A percentile compares a stretch with the other conserved stretches of the same genome.
phyloP scores from a whole-genome alignment of 2,113 vertebrate species.

The Hypomesus transpacificus region DNA sequence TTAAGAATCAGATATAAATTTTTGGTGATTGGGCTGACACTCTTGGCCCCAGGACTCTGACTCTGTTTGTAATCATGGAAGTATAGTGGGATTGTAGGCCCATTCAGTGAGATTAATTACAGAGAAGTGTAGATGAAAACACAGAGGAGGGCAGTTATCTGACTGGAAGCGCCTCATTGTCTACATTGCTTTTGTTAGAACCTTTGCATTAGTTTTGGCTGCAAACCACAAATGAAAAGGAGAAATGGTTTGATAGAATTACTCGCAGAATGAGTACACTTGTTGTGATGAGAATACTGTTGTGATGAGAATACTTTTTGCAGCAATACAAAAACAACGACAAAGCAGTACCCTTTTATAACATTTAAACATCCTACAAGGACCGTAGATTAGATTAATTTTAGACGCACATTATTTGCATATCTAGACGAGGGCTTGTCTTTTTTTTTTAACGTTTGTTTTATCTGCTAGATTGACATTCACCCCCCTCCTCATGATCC shows the following conservation, averaged over 20 bases:
- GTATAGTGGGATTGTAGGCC: not conserved
- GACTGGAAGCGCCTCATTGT: not conserved
- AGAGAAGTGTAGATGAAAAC: not conserved
- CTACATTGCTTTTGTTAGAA: not conserved
- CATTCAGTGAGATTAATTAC: not conserved
- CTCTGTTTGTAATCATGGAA: constrained; percentile 2
- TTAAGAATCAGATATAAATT: not conserved
- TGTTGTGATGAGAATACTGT: no score
- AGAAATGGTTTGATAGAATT: not conserved
- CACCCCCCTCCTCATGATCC: no score
- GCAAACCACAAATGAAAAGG: not conserved
- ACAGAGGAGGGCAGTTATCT: not conserved
- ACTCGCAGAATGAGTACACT: no score
- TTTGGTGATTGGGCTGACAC: not conserved
- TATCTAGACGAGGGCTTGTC: no score
- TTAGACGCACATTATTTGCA: no score
- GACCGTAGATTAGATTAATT: no score
- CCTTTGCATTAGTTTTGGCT: not conserved
- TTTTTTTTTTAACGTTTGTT: no score
- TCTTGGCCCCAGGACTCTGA: not conserved
- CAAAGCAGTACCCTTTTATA: no score
- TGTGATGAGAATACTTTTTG: no score
- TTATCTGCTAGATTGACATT: no score
- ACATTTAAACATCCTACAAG: no score
- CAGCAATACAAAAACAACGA: no score